Conservation (phyloP, 1,140 invertebrate genomes). For the Batillaria attramentaria region DNA sequence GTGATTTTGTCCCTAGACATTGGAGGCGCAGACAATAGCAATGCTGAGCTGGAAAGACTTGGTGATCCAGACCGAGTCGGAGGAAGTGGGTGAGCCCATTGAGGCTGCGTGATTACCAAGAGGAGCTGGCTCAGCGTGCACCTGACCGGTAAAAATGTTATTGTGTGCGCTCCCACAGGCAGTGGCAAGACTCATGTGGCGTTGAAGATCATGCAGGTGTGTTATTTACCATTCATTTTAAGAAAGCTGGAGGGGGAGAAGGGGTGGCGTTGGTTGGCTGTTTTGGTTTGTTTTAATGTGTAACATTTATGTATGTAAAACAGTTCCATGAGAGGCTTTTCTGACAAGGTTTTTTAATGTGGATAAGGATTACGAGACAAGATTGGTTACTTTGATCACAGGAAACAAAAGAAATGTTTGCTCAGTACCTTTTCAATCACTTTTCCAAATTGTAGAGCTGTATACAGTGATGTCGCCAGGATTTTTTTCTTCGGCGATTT, state of each 20-base stretch:
- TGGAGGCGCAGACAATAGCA: constrained; percentile 16
- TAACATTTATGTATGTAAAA: neutral
- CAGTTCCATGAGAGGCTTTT: neutral
- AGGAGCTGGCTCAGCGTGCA: constrained; percentile 49
- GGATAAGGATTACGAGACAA: neutral
- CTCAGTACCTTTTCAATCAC: too few species aligned
- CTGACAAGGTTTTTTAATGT: neutral
- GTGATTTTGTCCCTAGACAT: too few species aligned
- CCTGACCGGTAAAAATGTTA: constrained; percentile 49
- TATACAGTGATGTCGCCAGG: too few species aligned
- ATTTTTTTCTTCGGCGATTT: too few species aligned
- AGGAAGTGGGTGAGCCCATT: constrained; percentile 29
- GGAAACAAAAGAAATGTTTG: too few species aligned
- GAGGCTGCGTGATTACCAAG: constrained; percentile 51
- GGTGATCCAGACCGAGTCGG: neutral
- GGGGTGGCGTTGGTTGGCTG: neutral
- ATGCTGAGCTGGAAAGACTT: constrained; percentile 2
- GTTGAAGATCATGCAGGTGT: constrained; percentile 44
- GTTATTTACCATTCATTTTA: too few species aligned
- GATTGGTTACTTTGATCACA: neutral
- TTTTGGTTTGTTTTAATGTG: neutral
- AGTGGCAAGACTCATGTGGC: constrained; percentile 59
- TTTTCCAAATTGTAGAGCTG: too few species aligned
- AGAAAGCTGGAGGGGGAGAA: neutral
- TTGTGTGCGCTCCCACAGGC: constrained; percentile 60